phyloP scores from a whole-genome alignment of 2,888 invertebrate genomes.

The Apodemia mormo region DNA sequence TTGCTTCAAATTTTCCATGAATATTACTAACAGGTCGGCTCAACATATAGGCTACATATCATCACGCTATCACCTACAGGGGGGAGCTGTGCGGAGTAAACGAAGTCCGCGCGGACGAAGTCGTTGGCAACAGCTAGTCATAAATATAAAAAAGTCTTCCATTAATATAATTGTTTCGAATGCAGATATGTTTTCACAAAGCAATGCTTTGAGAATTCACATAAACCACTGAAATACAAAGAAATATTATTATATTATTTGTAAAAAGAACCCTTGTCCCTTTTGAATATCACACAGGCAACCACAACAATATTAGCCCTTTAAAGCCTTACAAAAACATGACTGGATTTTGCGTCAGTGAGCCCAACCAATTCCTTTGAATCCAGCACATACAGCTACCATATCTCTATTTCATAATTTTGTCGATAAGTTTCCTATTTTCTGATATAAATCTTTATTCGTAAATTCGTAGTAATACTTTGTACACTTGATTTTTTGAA shows the following conservation, averaged over 20 bases:
- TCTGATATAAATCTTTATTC: background rate
- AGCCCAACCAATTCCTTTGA: background rate
- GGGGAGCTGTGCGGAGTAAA: no score
- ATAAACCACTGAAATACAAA: background rate
- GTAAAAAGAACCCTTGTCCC: constrained; percentile 8
- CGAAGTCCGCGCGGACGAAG: no score
- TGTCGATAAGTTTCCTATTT: background rate
- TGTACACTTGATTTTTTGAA: no score
- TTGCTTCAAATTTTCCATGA: no score
- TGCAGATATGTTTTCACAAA: background rate
- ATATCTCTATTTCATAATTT: background rate
- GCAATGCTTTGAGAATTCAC: background rate
- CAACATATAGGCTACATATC: no score
- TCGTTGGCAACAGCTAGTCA: no score
- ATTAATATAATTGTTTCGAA: constrained; percentile 2
- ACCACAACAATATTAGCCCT: constrained; percentile 21
- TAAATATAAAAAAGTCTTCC: background rate
- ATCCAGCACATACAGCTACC: background rate
- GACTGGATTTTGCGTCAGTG: background rate
- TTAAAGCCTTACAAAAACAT: constrained; percentile 4
- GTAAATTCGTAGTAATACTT: background rate
- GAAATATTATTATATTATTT: background rate
- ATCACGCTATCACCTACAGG: no score
- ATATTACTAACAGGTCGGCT: no score
- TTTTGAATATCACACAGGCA: constrained; percentile 21